Base-by-base conservation (phyloP, 2,888 invertebrate species). In the Fabriciana adippe region DNA sequence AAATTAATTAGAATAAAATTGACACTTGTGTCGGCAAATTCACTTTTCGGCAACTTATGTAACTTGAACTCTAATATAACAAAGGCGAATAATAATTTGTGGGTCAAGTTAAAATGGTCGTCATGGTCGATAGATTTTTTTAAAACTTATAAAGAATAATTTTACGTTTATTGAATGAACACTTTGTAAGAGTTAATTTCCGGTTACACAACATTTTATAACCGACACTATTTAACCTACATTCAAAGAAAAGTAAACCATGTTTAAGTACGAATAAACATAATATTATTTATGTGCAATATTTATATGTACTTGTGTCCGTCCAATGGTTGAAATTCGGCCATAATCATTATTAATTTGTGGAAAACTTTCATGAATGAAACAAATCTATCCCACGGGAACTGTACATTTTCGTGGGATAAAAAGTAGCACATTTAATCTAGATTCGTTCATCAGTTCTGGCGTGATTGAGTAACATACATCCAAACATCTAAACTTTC, bases 1-100 rank as follows among this genome's bases (percentile, higher is more conserved):
- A 71, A 71, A 69, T 66, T 73, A 71, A 72, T 72, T 72, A 70
- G 45, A 67, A 70, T 67, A 67, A 63, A 67, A 67, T 70, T 55
- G 55, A 59, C 47, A 59, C 59, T 60, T 56, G 51, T 60, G 55
- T 61, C 68, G 67, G 56, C 47, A 59, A 55, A 65, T 55, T 61
- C 55, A 56, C 15, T 47, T 57, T 47, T 57, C 5, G 2, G 6
- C 14, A 2, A n/a, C 59, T 26, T 3, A n/a, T 16, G 11, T 31
- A 11, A 47, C 26, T n/a, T 48, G 48, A 59, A 48, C 59, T 48
- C 5, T n/a, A 6, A 48, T 5, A 48, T 59, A 26, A 6, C 11
- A 16, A 26, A 59, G 31, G 13, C n/a, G 21, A 2, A 13, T 0
- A 26, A 3, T 6, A 26, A 5, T 26, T 18, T 13, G n/a, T 41